phyloP scores from a whole-genome alignment of 2,888 invertebrate species.

The Hirtodrosophila cameraria region DNA sequence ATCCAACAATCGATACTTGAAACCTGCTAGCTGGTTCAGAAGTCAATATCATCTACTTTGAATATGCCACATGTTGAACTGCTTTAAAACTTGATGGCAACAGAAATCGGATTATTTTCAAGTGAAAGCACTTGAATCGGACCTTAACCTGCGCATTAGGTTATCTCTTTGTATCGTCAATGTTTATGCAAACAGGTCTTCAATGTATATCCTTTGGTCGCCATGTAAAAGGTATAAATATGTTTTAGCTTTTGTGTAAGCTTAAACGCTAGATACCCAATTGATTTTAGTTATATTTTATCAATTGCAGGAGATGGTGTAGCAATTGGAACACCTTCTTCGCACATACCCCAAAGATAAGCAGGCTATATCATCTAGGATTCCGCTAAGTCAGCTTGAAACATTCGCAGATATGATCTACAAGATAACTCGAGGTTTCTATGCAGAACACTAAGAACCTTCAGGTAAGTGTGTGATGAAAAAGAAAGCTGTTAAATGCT shows the following conservation, averaged over 20 bases:
- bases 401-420: too few relatives aligned
- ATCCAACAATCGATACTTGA: conserved; percentile 41
- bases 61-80: conserved; percentile 3
- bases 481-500: too few relatives aligned
- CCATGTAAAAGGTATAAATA: conserved; percentile 17
- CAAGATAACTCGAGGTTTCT: too few relatives aligned
- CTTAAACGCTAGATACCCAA: neutral
- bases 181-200: neutral
- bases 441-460: too few relatives aligned
- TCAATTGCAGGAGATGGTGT: neutral
- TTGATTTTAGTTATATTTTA: neutral
- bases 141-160: neutral
- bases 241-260: conserved; percentile 2
- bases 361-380: too few relatives aligned
- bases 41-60: neutral
- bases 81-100: conserved; percentile 12
- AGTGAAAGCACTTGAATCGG: neutral
- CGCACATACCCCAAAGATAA: too few relatives aligned
- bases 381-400: too few relatives aligned
- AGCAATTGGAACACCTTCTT: too few relatives aligned
- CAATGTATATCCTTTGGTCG: conserved; percentile 4
- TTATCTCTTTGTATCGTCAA: neutral
- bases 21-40: neutral
- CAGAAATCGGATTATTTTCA: neutral
- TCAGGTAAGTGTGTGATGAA: too few relatives aligned